Conservation (phyloP, 2,113 vertebrate genomes). For the Petromus typicus region DNA sequence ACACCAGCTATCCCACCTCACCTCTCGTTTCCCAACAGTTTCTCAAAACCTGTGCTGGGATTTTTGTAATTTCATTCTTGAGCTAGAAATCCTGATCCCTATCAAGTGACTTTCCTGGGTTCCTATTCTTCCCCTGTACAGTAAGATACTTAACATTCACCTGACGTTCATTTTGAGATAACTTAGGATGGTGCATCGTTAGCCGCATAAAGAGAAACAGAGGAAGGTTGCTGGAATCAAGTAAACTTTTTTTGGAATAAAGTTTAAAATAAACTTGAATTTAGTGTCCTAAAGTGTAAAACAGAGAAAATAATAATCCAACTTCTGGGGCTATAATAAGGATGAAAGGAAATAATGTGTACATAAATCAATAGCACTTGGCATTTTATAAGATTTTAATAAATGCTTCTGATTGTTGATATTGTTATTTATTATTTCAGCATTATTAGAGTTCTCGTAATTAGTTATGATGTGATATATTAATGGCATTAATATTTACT, state of each 20-base stretch:
- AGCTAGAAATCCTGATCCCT: neutral
- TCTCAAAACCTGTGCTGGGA: neutral
- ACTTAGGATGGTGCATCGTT: neutral
- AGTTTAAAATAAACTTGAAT: slow-evolving; percentile 5
- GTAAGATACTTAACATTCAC: neutral
- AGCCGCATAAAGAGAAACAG: neutral
- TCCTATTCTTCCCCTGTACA: neutral
- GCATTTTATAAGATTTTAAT: neutral
- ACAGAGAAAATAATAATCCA: slow-evolving; percentile 1
- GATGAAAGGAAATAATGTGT: neutral
- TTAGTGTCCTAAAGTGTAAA: neutral
- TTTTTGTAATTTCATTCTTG: slow-evolving; percentile 45
- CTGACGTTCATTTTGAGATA: neutral
- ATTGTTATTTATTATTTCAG: neutral
- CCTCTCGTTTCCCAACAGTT: neutral
- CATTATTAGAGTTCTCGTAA: neutral
- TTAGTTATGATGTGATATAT: neutral
- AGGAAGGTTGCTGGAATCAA: neutral
- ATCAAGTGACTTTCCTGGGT: neutral
- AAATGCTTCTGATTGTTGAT: neutral
- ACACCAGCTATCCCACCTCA: neutral
- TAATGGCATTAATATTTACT: neutral
- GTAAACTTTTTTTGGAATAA: neutral
- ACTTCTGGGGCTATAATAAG: neutral
- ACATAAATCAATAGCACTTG: neutral